Evolutionary conservation across 2,113 vertebrate genomes (phyloP).

Genomic region (Albula glossodonta): DNA sequence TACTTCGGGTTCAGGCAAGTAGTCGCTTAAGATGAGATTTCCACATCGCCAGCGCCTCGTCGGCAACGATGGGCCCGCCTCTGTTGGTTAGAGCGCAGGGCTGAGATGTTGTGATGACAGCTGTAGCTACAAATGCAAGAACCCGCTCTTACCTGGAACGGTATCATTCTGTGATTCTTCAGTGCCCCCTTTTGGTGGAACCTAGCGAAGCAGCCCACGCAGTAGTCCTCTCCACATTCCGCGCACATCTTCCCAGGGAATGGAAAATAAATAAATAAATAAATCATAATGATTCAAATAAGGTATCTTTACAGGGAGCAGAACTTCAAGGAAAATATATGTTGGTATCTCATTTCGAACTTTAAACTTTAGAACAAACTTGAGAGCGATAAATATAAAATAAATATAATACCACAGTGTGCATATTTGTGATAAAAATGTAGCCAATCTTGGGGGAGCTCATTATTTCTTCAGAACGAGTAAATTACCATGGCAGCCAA

Average conservation of each 20-base stretch:
- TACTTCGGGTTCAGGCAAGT: background rate
- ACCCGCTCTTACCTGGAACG: slow-evolving; percentile 68
- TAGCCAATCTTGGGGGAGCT: slow-evolving; percentile 26
- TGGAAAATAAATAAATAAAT: slow-evolving; percentile 30
- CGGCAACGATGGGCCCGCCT: background rate
- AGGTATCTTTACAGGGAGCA: slow-evolving; percentile 27
- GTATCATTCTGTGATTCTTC: slow-evolving; percentile 78
- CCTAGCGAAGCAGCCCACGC: slow-evolving; percentile 76
- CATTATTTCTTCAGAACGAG: slow-evolving; percentile 28
- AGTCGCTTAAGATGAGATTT: background rate
- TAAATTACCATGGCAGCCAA: slow-evolving; percentile 22
- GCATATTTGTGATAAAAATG: slow-evolving; percentile 24
- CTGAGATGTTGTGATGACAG: background rate
- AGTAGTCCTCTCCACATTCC: slow-evolving; percentile 83
- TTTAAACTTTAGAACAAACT: slow-evolving; percentile 25
- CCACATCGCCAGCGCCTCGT: background rate
- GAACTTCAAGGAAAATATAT: slow-evolving; percentile 29
- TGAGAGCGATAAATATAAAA: slow-evolving; percentile 25
- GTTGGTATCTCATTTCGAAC: slow-evolving; percentile 13
- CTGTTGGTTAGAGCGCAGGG: background rate
- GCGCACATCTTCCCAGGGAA: slow-evolving; percentile 68
- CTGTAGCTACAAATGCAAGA: slow-evolving; percentile 2
- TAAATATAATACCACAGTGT: slow-evolving; percentile 16
- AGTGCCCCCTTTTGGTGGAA: slow-evolving; percentile 89
- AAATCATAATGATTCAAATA: slow-evolving; percentile 27